These are phyloP conservation scores for Gonioctena quinquepunctata DNA, from an alignment of 1,140 invertebrate genomes.

Conservation along the genomic window DNA sequence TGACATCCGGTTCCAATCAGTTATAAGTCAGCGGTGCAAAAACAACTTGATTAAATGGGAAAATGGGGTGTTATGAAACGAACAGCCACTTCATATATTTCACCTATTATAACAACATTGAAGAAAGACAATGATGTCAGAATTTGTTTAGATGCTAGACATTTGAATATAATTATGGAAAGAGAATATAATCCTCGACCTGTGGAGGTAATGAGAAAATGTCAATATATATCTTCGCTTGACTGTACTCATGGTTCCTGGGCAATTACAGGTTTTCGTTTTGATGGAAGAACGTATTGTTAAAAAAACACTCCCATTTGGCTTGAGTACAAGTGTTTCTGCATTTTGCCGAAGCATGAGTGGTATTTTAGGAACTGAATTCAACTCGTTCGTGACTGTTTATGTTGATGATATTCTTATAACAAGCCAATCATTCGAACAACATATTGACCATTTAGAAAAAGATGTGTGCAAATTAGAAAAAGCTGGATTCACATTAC, in stretches of 20 bases:
- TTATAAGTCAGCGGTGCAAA: neutral
- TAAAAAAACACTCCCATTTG: neutral
- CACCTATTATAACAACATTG: neutral
- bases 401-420: too few relatives aligned
- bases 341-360: too few relatives aligned
- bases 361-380: too few relatives aligned
- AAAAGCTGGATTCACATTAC: too few relatives aligned
- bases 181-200: neutral
- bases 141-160: neutral
- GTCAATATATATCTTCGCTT: neutral
- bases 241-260: too few relatives aligned
- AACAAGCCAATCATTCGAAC: too few relatives aligned
- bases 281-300: neutral
- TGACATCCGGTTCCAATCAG: neutral
- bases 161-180: neutral
- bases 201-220: neutral
- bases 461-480: too few relatives aligned
- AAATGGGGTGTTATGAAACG: neutral
- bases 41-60: neutral
- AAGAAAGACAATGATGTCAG: neutral
- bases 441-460: too few relatives aligned
- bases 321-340: neutral
- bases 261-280: neutral
- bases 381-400: too few relatives aligned
- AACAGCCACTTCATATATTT: neutral